phyloP scores from a whole-genome alignment of 2,888 invertebrate genomes.

The Drosophila lutescens region DNA sequence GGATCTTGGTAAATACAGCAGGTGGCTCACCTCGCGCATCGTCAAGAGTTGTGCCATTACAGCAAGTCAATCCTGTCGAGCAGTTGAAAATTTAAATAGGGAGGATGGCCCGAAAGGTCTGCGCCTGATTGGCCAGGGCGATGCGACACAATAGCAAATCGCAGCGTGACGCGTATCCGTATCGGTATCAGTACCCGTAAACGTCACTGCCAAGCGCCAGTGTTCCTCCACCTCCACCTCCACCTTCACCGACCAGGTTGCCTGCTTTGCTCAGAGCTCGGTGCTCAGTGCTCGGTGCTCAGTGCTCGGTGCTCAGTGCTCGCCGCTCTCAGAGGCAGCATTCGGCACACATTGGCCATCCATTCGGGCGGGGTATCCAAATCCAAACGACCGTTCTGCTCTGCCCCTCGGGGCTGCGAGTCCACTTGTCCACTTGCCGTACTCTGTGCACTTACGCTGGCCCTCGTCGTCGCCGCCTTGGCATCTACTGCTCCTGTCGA shows the following conservation, averaged over 20 bases:
- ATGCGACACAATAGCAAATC: conserved; percentile 54
- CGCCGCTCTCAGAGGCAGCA: neutral
- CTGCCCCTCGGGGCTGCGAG: neutral
- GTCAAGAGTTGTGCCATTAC: conserved; percentile 50
- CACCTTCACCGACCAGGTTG: neutral
- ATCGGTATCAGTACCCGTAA: conserved; percentile 19
- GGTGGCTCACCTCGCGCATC: conserved; percentile 50
- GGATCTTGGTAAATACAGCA: neutral
- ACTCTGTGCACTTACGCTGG: conserved; percentile 9
- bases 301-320: conserved; percentile 1
- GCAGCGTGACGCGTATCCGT: conserved; percentile 21
- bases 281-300: neutral
- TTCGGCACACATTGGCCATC: neutral
- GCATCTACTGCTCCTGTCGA: conserved; percentile 47
- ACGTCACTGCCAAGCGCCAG: conserved; percentile 2
- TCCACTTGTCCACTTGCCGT: conserved; percentile 5
- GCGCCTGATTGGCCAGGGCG: conserved; percentile 55
- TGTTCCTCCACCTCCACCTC: neutral
- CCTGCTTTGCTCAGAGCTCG: neutral
- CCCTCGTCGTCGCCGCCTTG: conserved; percentile 13
- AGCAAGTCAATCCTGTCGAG: conserved; percentile 25
- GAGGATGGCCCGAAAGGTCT: conserved; percentile 40
- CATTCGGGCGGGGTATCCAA: conserved; percentile 1
- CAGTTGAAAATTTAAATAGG: conserved; percentile 17
- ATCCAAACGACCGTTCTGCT: neutral